Base-by-base conservation (phyloP, 2,797 vertebrate species). In the Pseudochirops corinnae region DNA sequence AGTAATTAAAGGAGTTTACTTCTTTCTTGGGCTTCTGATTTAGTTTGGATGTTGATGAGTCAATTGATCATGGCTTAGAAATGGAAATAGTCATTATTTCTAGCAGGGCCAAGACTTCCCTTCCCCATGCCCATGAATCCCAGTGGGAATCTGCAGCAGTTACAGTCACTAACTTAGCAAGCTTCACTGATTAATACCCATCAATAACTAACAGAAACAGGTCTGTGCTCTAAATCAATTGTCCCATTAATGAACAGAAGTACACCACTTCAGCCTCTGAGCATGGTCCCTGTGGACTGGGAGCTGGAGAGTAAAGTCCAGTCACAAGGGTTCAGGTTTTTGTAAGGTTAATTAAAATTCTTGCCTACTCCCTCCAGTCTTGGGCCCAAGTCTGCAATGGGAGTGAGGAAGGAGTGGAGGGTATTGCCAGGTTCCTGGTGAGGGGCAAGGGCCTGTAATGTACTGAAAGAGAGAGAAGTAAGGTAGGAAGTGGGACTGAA, bases 131-230 rank as follows among this genome's bases (percentile, higher is more conserved):
- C 39, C 74, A 50, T 87, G 74, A 0, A 33, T 96, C 93, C 96
- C 95, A 46, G 5, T 4, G 95, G 91, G 39, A 18, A 92, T 92
- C 94, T 87, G 2, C 94, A 96, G 95, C 95, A 95, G 96, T 96
- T 95, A 97, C 96, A 97, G 97, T 98, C 96, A 97, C 97, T 97
- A 97, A 92, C 96, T 97, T 6, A 60, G 95, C 94, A 95, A 97
- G 97, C 97, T 96, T 93, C 92, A 98, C 97, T 97, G 97, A 97
- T 98, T 96, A 98, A 95, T 74, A 91, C 93, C 56, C 94, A 95
- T 98, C 98, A 95, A 97, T 98, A 97, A 97, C 92, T 92, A 67
- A 93, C 95, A 9, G 92, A 87, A 87, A 50, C 39, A 87, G 93
- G 91, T 95, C 94, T 94, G 93, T 92, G 90, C 93, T 96, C 97